Evolutionary conservation across 2,797 vertebrate genomes (phyloP), one percentile per base, ranked within the genome.

Genomic region (Acanthurus tractus): DNA sequence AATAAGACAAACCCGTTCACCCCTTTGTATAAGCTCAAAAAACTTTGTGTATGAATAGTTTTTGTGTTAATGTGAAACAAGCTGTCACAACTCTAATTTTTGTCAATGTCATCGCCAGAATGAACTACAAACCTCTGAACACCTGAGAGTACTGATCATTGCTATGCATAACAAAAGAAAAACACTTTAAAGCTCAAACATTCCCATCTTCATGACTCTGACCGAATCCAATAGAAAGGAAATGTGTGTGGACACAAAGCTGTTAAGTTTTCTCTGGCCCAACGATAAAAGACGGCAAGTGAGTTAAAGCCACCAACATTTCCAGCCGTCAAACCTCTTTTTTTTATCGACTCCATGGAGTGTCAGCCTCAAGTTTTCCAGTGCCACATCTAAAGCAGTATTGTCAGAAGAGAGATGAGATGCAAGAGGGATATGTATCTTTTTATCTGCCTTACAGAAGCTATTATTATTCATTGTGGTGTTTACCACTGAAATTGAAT

Each of bases 1-100:
- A 18, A 44, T 36, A n/a, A 34, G 1, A 65, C 14, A 17, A 18
- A 48, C 8, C 18, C 23, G 40, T 58, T 63, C 44, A 34, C 34
- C 66, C 55, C 71, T 76, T 76, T 55, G 42, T 71, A 79, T 49
- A 42, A 29, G 57, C 23, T 38, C 65, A 18, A 46, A 46, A 57
- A 46, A 69, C 59, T 59, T 55, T 56, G 22, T 62, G 8, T 63
- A 49, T 68, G 50, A 46, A 55, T 52, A 77, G 45, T 63, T 48
- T 67, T 75, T 63, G 73, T 58, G 22, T 74, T 72, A 85, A 78
- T 78, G 50, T 56, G 64, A 89, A 90, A 79, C 80, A 88, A 85
- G 63, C 85, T 86, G 74, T 78, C 63, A 59, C 53, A 44, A 40
- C 36, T 40, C 76, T 76, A 80, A 82, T 84, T 81, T 72, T 81